A percentile compares a stretch with the other conserved stretches of the same genome.
Conservation (phyloP, 2,113 vertebrate species). For the Euleptes europaea region DNA sequence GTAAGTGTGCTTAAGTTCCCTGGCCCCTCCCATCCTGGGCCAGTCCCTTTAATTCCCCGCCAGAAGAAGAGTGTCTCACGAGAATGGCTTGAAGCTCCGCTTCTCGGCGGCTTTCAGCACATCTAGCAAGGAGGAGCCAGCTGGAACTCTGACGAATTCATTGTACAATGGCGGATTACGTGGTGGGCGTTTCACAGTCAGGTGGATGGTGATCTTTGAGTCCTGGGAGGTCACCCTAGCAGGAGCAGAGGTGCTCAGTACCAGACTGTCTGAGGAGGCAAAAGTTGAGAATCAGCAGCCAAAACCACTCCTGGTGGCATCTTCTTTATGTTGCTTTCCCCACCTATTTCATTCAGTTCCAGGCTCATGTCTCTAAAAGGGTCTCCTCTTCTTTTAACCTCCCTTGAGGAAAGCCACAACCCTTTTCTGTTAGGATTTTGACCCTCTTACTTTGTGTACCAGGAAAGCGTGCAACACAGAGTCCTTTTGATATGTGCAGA, state of each 20-base stretch:
- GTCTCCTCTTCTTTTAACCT: too few species aligned
- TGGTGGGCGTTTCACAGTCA: constrained; percentile 76
- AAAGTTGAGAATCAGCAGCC: neutral
- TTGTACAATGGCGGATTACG: constrained; percentile 23
- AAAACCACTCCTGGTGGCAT: rapidly evolving
- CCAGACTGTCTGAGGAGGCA: constrained; percentile 74
- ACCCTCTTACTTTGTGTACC: too few species aligned
- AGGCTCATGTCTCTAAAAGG: neutral
- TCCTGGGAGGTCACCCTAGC: rapidly evolving
- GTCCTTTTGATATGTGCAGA: too few species aligned
- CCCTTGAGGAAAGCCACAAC: too few species aligned
- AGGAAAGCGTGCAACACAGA: too few species aligned
- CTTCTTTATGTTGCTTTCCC: neutral
- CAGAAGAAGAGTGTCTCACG: constrained; percentile 68
- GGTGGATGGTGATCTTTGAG: constrained; percentile 50
- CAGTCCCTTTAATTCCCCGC: neutral
- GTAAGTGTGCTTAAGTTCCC: neutral
- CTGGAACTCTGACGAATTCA: constrained; percentile 46
- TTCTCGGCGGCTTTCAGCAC: constrained; percentile 72
- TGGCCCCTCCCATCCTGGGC: neutral
- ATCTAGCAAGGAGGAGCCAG: constrained; percentile 75
- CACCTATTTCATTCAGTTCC: neutral
- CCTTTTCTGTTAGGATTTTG: too few species aligned
- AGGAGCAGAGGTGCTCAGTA: constrained; percentile 36
- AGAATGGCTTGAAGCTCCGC: constrained; percentile 67